Base-by-base conservation (phyloP, 2,888 invertebrate genomes). In the Ennomos erosarius region DNA sequence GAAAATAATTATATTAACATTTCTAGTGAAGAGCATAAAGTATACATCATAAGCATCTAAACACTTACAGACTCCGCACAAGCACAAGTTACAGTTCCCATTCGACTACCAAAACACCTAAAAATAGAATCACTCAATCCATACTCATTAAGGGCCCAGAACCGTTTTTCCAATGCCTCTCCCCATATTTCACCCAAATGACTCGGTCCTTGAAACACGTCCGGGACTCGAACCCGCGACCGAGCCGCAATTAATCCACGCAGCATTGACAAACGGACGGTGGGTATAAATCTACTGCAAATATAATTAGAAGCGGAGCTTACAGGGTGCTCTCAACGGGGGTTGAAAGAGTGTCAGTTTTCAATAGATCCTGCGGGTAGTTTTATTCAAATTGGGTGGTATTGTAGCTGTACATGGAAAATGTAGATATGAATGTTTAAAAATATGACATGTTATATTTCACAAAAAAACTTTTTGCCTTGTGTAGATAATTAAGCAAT, bases 251-350 rank as follows among this genome's bases (percentile, higher is more conserved):
- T 88, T 87, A 87, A 88, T 88, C 86, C 81, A 72, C 70, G 75
- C 73, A 80, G 81, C 87, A 85, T 82, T 85, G 87, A 88, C 88
- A 87, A 85, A 84, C 84, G 83, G 83, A 79, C 73, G 75, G 72
- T 71, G 73, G 9, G 76, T 78, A 87, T 87, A 86, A 87, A 87
- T 88, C 84, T 84, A 82, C 79, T 80, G 76, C 80, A 80, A 85
- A 84, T 84, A 84, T 85, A 84, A 87, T 87, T 87, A 84, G 78
- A 76, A 75, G 56, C 26, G 59, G 55, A 51, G 64, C 62, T 49
- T 47, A 55, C 43, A 59, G 64, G 55, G 38, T 58, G 65, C 50
- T 62, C 38, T 59, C 47, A 47, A 53, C 49, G 57, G 59, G 59
- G 51, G 48, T 8, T 11, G 3, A 35, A 26, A 11, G 36, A 43